phyloP scores from a whole-genome alignment of 2,797 vertebrate genomes.

The Coreius guichenoti region DNA sequence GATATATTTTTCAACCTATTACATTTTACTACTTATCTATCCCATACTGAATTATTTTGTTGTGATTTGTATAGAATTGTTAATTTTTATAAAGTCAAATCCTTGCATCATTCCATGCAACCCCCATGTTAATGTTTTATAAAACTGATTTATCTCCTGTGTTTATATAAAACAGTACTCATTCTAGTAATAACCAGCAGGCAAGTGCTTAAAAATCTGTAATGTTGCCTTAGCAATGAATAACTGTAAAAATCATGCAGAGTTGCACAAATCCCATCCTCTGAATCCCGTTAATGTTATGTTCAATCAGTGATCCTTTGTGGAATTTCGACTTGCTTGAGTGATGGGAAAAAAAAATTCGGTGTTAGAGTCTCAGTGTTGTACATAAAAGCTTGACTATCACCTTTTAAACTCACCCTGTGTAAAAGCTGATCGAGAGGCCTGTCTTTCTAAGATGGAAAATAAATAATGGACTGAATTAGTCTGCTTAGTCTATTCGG shows the following conservation, averaged over 20 bases:
- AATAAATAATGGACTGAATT: slow-evolving; percentile 81
- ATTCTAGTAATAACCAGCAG: slow-evolving; percentile 84
- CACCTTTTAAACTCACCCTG: slow-evolving; percentile 84
- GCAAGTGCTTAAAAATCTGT: slow-evolving; percentile 85
- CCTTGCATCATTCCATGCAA: slow-evolving; percentile 89
- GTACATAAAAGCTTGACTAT: slow-evolving; percentile 81
- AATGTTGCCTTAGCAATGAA: slow-evolving; percentile 88
- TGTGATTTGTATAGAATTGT: slow-evolving; percentile 93
- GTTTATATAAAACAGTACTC: slow-evolving; percentile 79
- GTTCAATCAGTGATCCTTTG: slow-evolving; percentile 65
- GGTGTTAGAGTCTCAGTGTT: slow-evolving; percentile 62
- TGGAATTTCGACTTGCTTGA: slow-evolving; percentile 45
- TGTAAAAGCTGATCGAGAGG: slow-evolving; percentile 64
- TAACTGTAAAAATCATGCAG: slow-evolving; percentile 80
- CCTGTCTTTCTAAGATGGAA: slow-evolving; percentile 70
- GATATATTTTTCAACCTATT: slow-evolving; percentile 92
- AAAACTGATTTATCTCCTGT: slow-evolving; percentile 85
- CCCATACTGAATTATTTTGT: slow-evolving; percentile 91
- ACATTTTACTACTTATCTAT: slow-evolving; percentile 90
- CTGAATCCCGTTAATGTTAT: slow-evolving; percentile 72
- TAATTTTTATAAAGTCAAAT: slow-evolving; percentile 91
- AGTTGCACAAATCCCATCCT: slow-evolving; percentile 80
- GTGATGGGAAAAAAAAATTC: slow-evolving; percentile 36
- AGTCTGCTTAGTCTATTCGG: slow-evolving; percentile 82
- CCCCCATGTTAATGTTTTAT: slow-evolving; percentile 86